Percentiles rank a stretch among this genome's conserved stretches.
These are phyloP conservation scores for Leptestheria dahalacensis DNA, from an alignment of 1,140 invertebrate species.

Conservation along the genomic window DNA sequence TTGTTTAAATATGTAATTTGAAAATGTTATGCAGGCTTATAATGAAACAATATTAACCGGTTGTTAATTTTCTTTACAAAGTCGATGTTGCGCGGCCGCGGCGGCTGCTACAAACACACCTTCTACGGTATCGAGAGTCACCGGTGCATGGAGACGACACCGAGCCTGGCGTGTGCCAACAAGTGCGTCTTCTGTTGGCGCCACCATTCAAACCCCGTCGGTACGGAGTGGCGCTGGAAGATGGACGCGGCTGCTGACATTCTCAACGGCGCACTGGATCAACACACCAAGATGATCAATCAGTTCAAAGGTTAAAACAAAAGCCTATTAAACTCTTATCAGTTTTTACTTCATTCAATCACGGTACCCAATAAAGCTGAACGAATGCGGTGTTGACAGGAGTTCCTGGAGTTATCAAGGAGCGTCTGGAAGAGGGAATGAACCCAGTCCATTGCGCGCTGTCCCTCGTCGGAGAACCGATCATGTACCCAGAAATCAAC, in stretches of 20 bases:
- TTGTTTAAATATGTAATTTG: not conserved
- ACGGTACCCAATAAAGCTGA: not conserved
- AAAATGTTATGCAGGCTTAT: too few species aligned
- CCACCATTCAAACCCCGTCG: constrained; percentile 50
- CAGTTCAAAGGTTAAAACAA: constrained; percentile 37
- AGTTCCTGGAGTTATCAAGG: constrained; percentile 41
- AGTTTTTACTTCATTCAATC: not conserved
- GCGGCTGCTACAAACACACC: constrained; percentile 50
- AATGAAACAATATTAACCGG: too few species aligned
- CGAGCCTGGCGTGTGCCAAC: constrained; percentile 45
- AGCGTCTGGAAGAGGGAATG: constrained; percentile 38
- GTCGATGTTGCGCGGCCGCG: constrained; percentile 45
- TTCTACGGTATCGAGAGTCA: constrained; percentile 49
- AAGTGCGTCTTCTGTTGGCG: constrained; percentile 55
- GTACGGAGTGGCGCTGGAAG: constrained; percentile 51
- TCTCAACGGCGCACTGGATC: constrained; percentile 36
- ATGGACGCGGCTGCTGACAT: constrained; percentile 41
- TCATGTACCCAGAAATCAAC: constrained; percentile 52
- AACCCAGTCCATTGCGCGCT: constrained; percentile 40
- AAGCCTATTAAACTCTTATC: not conserved
- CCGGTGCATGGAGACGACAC: constrained; percentile 36
- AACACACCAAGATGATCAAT: constrained; percentile 44
- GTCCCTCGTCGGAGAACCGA: constrained; percentile 49
- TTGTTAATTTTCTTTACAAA: constrained; percentile 23
- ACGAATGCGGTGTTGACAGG: constrained; percentile 25